Percentiles rank a stretch among this genome's conserved stretches.
Evolutionary conservation across 2,113 vertebrate species (phyloP).

Genomic region (Axis porcinus): DNA sequence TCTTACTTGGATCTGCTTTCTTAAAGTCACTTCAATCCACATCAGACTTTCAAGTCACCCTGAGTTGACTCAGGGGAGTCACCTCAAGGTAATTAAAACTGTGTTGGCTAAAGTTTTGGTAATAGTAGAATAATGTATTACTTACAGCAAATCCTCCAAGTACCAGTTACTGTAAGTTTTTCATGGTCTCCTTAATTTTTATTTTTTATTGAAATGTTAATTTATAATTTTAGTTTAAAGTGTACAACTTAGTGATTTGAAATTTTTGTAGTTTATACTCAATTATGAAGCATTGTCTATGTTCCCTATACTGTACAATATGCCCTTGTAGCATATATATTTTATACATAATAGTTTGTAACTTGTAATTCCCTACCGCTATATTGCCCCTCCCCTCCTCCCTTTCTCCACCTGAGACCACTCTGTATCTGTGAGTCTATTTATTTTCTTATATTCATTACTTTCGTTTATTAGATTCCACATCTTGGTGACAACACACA

Average conservation of each 20-base stretch:
- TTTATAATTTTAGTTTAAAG: neutral
- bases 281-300: neutral
- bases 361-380: neutral
- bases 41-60: neutral
- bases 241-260: neutral
- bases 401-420: neutral
- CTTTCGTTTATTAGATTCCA: neutral
- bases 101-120: neutral
- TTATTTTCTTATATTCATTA: neutral
- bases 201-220: neutral
- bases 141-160: neutral
- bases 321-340: rapidly evolving
- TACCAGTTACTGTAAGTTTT: neutral
- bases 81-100: neutral
- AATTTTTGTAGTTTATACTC: neutral
- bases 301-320: neutral
- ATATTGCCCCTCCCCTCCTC: neutral
- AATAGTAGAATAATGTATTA: neutral
- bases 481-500: neutral
- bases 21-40: neutral
- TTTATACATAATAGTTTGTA: neutral
- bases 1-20: neutral
- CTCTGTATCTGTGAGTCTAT: neutral
- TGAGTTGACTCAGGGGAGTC: neutral
- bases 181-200: neutral